Base-by-base conservation (phyloP, 2,888 invertebrate genomes). In the Tipula unca region DNA sequence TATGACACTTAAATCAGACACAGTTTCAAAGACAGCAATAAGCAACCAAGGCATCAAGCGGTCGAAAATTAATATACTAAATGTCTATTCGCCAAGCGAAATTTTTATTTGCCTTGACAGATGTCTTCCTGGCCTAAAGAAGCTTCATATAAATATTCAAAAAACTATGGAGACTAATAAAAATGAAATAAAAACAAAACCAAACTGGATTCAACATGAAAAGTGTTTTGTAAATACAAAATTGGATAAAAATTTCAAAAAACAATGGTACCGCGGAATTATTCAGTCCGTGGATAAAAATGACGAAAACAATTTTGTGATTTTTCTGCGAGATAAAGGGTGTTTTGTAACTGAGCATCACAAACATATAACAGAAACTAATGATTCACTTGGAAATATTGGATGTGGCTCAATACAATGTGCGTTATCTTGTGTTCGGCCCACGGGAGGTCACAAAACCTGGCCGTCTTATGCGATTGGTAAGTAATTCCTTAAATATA, bases 361-460 rank as follows among this genome's bases (percentile, higher is more conserved):
- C n/a, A 32, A 35, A 3, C 6, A 83, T 32, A 83, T 83, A 20
- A 92, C 91, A 82, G 90, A 91, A 1, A 90, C 95, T 3, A 89
- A 92, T 13, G 88, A 90, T 0, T 89, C 92, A 8, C 94, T 95
- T 87, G 88, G 89, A 6, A 89, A 89, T 0, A 89, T 92, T 0
- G 92, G 93, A 0, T 92, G 93, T 86, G 93, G 93, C 0, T 93
- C 94, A 0, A 91, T 94, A 29, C 93, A 93, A 87, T 95, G 96
- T 87, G 94, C 94, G 88, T 89, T 97, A 85, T 93, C 93, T 1
- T 94, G 95, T 25, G 92, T 97, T 10, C 90, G 91, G 29, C 94
- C 96, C 0, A 94, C 95, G 0, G 94, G 95, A 0, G 94, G 93
- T 0, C 91, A 92, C 5, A 85, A 86, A 42, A 86, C 82, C 0